phyloP scores from a whole-genome alignment of 35 echinoderm and acorn worm genomes.

The Amphiura filiformis region DNA sequence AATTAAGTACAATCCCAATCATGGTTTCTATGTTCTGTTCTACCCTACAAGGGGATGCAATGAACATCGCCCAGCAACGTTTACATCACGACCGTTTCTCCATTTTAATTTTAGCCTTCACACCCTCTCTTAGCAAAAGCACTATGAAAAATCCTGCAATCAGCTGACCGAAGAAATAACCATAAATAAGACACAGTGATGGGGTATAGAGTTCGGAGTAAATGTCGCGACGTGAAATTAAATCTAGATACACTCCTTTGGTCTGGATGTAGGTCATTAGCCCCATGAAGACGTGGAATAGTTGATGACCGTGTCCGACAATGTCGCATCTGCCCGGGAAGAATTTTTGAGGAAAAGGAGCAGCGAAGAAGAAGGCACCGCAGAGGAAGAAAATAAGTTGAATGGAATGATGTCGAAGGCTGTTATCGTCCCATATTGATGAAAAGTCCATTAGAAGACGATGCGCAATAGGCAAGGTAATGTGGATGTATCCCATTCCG shows the following conservation, averaged over 20 bases:
- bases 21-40: too few relatives aligned
- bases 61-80: too few relatives aligned
- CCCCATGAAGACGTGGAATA: conserved; percentile 87
- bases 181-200: conserved; percentile 10
- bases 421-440: conserved; percentile 23
- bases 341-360: conserved; percentile 81
- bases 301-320: conserved; percentile 77
- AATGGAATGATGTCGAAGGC: conserved; percentile 52
- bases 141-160: conserved; percentile 50
- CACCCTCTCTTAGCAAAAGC: conserved; percentile 53
- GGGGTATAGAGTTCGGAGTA: conserved; percentile 38
- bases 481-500: conserved; percentile 47
- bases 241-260: conserved; percentile 64
- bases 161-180: conserved; percentile 43
- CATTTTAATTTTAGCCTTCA: conserved; percentile 15
- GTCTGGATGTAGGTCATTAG: conserved; percentile 63
- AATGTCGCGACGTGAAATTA: conserved; percentile 30
- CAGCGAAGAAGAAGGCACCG: conserved; percentile 76
- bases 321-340: conserved; percentile 81
- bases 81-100: conserved; percentile 22
- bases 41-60: too few relatives aligned
- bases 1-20: too few relatives aligned
- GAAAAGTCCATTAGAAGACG: conserved; percentile 33
- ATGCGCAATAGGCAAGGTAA: conserved; percentile 53
- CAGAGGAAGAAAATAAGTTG: conserved; percentile 50